A percentile compares a stretch with the other conserved stretches of the same genome.
Conservation (phyloP, 2,888 invertebrate species). For the Calameuta pallipes region DNA sequence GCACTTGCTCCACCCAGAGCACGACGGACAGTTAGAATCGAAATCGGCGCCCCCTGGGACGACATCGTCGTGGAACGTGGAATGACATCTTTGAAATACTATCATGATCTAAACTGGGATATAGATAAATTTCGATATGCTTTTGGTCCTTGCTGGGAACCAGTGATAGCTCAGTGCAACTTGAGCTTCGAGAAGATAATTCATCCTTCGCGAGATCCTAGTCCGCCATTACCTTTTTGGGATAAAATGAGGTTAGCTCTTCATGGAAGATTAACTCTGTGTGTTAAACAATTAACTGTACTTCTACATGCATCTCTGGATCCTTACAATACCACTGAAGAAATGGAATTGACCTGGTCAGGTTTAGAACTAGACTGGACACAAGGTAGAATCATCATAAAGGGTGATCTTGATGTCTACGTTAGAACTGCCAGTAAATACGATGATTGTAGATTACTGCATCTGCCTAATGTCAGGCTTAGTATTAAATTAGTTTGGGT, state of each 20-base stretch:
- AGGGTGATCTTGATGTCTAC: constrained; percentile 93
- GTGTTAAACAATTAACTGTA: constrained; percentile 88
- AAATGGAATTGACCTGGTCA: constrained; percentile 98
- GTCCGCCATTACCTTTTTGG: constrained; percentile 95
- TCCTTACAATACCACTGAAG: constrained; percentile 98
- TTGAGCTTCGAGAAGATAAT: constrained; percentile 88
- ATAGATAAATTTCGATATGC: constrained; percentile 90
- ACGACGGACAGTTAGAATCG: constrained; percentile 80
- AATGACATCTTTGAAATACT: constrained; percentile 96
- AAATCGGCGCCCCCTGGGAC: constrained; percentile 89
- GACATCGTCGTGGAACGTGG: constrained; percentile 85
- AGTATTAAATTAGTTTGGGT: constrained; percentile 89
- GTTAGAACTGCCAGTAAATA: constrained; percentile 98
- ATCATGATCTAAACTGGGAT: constrained; percentile 97
- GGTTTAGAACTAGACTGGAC: constrained; percentile 96
- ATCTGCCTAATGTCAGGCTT: constrained; percentile 89
- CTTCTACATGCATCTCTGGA: constrained; percentile 95
- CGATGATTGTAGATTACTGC: constrained; percentile 94
- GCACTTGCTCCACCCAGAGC: constrained; percentile 83
- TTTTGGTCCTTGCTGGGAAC: constrained; percentile 99
- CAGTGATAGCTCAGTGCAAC: constrained; percentile 91
- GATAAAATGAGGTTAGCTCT: constrained; percentile 93
- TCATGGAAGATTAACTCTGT: constrained; percentile 92
- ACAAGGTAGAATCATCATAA: constrained; percentile 90
- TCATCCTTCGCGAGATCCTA: constrained; percentile 91